phyloP scores from a whole-genome alignment of 2,888 invertebrate species.

The Trypoxylon attenuatum region DNA sequence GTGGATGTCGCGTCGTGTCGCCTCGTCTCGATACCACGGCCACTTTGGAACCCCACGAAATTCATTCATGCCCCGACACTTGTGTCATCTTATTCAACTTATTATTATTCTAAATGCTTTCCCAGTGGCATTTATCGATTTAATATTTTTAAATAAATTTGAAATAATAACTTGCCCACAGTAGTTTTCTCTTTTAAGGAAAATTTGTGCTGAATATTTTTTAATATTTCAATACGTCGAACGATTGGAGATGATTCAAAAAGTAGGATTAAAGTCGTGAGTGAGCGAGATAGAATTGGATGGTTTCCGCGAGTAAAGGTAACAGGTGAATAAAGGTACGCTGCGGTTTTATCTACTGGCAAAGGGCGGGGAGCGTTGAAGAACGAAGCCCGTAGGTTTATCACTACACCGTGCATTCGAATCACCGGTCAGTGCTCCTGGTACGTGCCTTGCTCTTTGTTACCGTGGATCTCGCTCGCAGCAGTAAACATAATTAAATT shows the following conservation, averaged over 20 bases:
- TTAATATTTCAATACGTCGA: too few species aligned
- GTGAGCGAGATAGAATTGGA: too few species aligned
- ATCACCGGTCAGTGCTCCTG: constrained; percentile 55
- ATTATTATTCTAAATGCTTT: too few species aligned
- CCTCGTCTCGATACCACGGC: background rate
- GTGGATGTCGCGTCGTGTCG: background rate
- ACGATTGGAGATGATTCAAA: too few species aligned
- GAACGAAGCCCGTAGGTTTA: constrained; percentile 23
- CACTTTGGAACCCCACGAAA: background rate
- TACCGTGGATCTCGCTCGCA: constrained; percentile 7
- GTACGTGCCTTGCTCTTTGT: constrained; percentile 26
- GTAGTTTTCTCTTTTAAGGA: too few species aligned
- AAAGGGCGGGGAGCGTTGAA: constrained; percentile 12
- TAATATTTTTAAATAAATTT: too few species aligned
- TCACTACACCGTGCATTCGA: constrained; percentile 55
- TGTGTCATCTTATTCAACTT: background rate
- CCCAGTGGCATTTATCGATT: too few species aligned
- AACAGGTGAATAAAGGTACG: background rate
- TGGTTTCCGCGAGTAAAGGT: too few species aligned
- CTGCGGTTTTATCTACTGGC: constrained; percentile 14
- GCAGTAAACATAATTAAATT: constrained; percentile 16
- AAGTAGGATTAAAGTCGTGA: too few species aligned
- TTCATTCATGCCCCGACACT: background rate
- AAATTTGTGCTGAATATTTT: too few species aligned
- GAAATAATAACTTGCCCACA: too few species aligned